These are phyloP conservation scores for Platycnemis pennipes DNA, from an alignment of 2,888 invertebrate species.

Conservation along the genomic window DNA sequence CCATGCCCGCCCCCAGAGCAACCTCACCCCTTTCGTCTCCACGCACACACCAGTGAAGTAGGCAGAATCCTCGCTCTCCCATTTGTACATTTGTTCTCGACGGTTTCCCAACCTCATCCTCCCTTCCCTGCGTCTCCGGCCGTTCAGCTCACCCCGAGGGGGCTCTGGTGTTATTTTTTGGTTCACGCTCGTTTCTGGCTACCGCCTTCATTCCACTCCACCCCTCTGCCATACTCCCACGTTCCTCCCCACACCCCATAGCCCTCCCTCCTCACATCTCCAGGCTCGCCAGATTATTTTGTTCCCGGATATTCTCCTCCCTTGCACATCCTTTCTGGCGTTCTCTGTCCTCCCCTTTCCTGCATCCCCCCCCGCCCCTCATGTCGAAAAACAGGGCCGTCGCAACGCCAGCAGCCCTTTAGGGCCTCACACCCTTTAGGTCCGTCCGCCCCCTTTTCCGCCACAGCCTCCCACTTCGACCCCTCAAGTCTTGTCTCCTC, in stretches of 20 bases:
- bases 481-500: background rate
- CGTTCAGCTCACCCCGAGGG: slow-evolving; percentile 19
- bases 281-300: background rate
- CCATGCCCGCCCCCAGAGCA: too few relatives aligned
- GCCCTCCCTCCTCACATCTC: background rate
- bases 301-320: slow-evolving; percentile 9
- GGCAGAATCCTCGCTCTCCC: background rate
- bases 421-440: background rate
- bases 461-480: background rate
- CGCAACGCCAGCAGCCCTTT: background rate
- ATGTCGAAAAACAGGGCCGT: background rate
- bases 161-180: slow-evolving; percentile 38
- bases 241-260: background rate
- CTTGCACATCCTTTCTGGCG: slow-evolving; percentile 2
- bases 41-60: background rate
- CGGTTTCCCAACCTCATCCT: slow-evolving; percentile 2
- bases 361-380: background rate
- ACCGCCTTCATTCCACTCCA: background rate
- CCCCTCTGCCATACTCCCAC: background rate
- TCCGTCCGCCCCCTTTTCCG: background rate
- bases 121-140: background rate
- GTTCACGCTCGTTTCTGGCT: slow-evolving; percentile 33
- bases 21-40: background rate
- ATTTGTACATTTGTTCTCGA: slow-evolving; percentile 26
- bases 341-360: background rate